Percentiles rank a stretch among this genome's conserved stretches.
These are phyloP conservation scores for Callionymus lyra DNA, from an alignment of 2,113 vertebrate species.

Conservation along the genomic window DNA sequence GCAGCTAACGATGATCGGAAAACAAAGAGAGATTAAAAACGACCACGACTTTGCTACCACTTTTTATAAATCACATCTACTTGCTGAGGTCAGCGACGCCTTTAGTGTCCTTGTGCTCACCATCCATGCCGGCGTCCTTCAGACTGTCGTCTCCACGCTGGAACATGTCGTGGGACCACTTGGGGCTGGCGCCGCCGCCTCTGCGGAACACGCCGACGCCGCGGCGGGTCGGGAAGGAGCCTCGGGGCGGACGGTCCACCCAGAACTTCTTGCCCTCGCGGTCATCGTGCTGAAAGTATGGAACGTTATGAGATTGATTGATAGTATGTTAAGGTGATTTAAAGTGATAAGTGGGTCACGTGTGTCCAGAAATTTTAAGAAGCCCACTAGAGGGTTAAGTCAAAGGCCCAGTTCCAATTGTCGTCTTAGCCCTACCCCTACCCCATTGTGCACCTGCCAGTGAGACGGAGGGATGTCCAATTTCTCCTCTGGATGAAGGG, in stretches of 20 bases:
- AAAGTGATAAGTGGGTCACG: no score
- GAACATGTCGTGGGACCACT: constrained; percentile 97
- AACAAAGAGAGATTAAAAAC: not conserved
- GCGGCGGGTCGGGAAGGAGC: constrained; percentile 76
- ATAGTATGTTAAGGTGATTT: no score
- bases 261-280: constrained; percentile 90
- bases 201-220: constrained; percentile 86
- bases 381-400: no score
- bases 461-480: no score
- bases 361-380: no score
- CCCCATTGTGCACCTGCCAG: no score
- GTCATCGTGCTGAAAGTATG: constrained; percentile 90
- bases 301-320: no score
- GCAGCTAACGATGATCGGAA: not conserved
- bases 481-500: no score
- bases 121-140: constrained; percentile 75
- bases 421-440: no score
- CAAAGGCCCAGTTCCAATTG: no score
- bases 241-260: constrained; percentile 79
- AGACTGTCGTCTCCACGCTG: constrained; percentile 81
- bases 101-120: constrained; percentile 74
- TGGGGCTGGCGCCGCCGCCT: constrained; percentile 76
- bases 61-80: not conserved
- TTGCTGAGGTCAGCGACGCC: constrained; percentile 42
- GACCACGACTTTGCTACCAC: not conserved